Evolutionary conservation across 2,888 invertebrate species (phyloP), one percentile per base, ranked within the genome.

Genomic region (Cataglyphis rosenhaueri): DNA sequence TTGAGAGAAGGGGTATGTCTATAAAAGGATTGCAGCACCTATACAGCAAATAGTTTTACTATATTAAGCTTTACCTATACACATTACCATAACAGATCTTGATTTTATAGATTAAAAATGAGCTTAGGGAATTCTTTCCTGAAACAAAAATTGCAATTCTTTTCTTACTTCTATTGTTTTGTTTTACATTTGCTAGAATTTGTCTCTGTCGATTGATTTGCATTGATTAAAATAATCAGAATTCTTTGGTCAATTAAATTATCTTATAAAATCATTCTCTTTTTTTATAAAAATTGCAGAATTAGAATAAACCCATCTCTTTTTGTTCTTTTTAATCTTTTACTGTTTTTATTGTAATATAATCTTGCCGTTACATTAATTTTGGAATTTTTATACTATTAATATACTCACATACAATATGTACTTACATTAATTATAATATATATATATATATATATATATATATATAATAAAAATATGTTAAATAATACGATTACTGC

Each of bases 11-110:
- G 84, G 81, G 64, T 75, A 52, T 85, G 85, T 41, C 84, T 88
- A 85, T 89, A 86, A 59, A 86, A 82, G 89, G 88, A 38, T 74
- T 61, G 64, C 75, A 48, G 76, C 82, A 52, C 76, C 73, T 78
- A 81, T 81, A 55, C 35, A 64, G 32, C 18, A 15, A 61, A 65
- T 35, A 65, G 41, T 8, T 68, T 81, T 41, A 5, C 57, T 32
- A n/a, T 44, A 21, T 68, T 41, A 57, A 70, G 15, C 29, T 55
- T 57, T 41, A 21, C 3, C 0, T 68, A 0, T 68, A 35, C 10
- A 12, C n/a, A 8, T 70, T 55, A 15, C 15, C 41, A 12, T 9
- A 12, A 18, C 8, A 32, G 15, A 35, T 21, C 3, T 48, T 25
- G 9, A 15, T 0, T 3, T n/a, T 2, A 12, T 25, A 12, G 25